Evolutionary conservation across 2,888 invertebrate species (phyloP).

Genomic region (Leptopilina syphax): DNA sequence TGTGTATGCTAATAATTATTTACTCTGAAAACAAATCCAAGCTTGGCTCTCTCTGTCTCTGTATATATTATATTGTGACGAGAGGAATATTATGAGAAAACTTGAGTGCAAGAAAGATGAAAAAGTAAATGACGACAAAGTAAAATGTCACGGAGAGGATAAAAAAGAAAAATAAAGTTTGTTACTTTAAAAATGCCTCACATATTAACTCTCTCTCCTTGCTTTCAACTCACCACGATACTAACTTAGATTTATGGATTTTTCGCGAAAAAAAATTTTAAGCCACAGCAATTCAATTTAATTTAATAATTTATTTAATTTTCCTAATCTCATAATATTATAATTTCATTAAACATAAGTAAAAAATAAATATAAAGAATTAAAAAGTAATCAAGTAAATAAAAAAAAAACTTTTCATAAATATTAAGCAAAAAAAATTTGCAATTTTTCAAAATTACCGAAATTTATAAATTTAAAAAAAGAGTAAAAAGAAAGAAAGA

Average conservation of each 20-base stretch:
- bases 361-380: no score
- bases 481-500: no score
- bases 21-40: slow-evolving; percentile 4
- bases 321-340: no score
- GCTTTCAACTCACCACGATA: not conserved
- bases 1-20: slow-evolving; percentile 19
- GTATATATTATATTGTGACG: no score
- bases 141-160: not conserved
- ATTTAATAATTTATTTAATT: no score
- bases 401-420: no score
- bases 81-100: not conserved
- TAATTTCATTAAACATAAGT: no score
- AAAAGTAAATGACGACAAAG: slow-evolving; percentile 11
- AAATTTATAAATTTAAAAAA: no score
- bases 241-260: slow-evolving; percentile 7
- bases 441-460: no score
- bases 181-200: not conserved
- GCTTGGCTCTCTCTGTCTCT: not conserved
- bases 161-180: not conserved
- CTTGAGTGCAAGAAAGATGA: not conserved
- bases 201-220: not conserved
- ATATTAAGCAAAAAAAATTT: no score
- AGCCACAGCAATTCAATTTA: not conserved
- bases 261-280: not conserved
- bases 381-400: no score